Evolutionary conservation across 2,113 vertebrate species (phyloP).

Genomic region (Gnathonemus echidnorhynchus): DNA sequence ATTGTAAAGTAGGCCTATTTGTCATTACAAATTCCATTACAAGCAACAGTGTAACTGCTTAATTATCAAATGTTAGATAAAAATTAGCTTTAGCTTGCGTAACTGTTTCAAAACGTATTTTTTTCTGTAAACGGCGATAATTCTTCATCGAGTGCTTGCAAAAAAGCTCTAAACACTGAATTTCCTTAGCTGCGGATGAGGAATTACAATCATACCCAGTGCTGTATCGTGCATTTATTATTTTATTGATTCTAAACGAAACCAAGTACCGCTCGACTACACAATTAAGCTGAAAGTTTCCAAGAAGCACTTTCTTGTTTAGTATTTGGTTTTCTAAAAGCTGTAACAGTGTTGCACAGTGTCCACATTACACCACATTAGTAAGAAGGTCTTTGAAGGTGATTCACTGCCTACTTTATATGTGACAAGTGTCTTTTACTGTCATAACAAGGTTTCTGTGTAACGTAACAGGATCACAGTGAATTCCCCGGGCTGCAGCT

Average conservation of each 20-base stretch:
- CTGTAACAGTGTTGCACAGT: not conserved
- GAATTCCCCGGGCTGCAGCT: not conserved
- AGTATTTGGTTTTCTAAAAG: constrained; percentile 12
- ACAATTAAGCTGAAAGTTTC: not conserved
- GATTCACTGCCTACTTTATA: not conserved
- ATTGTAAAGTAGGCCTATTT: constrained; percentile 16
- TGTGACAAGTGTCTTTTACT: not conserved
- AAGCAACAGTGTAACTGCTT: not conserved
- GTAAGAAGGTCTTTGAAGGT: not conserved
- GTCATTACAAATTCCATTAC: constrained; percentile 22
- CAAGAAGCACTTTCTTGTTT: not conserved
- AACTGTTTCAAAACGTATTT: not conserved
- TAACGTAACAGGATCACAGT: constrained; percentile 11
- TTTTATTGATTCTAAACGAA: not conserved
- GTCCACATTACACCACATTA: not conserved
- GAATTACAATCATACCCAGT: not conserved
- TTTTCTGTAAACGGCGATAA: not conserved
- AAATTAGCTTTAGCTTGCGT: not conserved
- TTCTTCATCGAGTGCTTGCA: not conserved
- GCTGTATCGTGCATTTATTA: not conserved
- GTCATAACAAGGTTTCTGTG: constrained; percentile 1
- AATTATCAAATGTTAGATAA: not conserved
- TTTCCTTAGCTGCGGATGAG: not conserved
- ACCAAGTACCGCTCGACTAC: not conserved
- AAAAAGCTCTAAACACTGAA: not conserved